Percentiles rank a stretch among this genome's conserved stretches.
Conservation (phyloP, 1,140 invertebrate species). For the Hylyphantes graminicola region DNA sequence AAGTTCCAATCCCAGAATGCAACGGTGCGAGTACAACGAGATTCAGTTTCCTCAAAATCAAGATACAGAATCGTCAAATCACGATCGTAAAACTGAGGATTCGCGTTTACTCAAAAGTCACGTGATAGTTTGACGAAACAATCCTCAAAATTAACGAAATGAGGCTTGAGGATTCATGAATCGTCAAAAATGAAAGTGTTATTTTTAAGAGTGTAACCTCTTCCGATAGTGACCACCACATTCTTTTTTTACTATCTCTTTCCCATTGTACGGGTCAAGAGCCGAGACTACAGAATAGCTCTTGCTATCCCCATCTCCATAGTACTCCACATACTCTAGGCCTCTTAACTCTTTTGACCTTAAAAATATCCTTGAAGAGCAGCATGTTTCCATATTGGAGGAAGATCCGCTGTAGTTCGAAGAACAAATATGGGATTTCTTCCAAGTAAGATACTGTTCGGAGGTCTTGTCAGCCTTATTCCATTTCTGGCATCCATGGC, state of each 20-base stretch:
- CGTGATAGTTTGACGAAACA: too few relatives aligned
- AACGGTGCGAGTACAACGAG: too few relatives aligned
- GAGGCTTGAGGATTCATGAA: too few relatives aligned
- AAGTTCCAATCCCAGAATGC: too few relatives aligned
- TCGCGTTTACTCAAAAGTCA: too few relatives aligned
- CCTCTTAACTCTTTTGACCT: constrained; percentile 1
- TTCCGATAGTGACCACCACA: constrained; percentile 14
- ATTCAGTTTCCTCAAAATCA: too few relatives aligned
- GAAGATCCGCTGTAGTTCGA: not conserved
- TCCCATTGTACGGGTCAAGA: not conserved
- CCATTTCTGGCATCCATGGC: not conserved
- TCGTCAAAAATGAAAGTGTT: too few relatives aligned
- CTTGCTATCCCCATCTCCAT: constrained; percentile 11
- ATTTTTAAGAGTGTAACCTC: too few relatives aligned
- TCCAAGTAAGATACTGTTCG: not conserved
- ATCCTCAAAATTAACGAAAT: too few relatives aligned
- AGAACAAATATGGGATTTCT: not conserved
- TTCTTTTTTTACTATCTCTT: not conserved
- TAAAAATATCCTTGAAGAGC: not conserved
- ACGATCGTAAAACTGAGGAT: too few relatives aligned
- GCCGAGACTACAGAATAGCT: not conserved
- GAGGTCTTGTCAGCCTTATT: not conserved
- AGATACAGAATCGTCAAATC: too few relatives aligned
- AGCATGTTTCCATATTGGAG: not conserved
- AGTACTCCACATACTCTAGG: not conserved